phyloP scores from a whole-genome alignment of 2,888 invertebrate species.

The Acleris emargana region DNA sequence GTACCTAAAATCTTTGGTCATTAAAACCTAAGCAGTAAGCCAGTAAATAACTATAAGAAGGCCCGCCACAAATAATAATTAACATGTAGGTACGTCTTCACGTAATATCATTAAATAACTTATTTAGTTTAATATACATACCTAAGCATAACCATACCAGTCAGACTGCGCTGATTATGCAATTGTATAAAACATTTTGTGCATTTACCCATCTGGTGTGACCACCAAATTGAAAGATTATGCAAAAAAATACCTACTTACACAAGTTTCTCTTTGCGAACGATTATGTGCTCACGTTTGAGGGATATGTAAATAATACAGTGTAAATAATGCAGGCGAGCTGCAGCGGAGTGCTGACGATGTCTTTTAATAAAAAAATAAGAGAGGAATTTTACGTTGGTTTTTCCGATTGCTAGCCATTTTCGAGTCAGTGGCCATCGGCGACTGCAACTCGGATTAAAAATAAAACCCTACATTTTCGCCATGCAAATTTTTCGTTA shows the following conservation, averaged over 20 bases:
- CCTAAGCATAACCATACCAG: not conserved
- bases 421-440: not conserved
- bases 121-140: slow-evolving; percentile 12
- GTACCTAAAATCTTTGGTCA: too few species aligned
- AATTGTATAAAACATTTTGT: slow-evolving; percentile 41
- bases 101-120: slow-evolving; percentile 4
- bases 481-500: not conserved
- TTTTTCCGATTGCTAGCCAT: not conserved
- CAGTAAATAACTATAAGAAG: too few species aligned
- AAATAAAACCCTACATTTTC: slow-evolving; percentile 1
- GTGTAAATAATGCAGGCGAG: too few species aligned
- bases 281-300: slow-evolving; percentile 17
- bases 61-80: too few species aligned
- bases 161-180: slow-evolving; percentile 37
- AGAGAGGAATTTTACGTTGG: too few species aligned
- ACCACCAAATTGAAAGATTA: slow-evolving; percentile 55
- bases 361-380: too few species aligned
- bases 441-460: not conserved
- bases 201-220: slow-evolving; percentile 48
- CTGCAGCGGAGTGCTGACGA: too few species aligned
- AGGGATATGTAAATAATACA: slow-evolving; percentile 44
- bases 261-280: slow-evolving; percentile 46
- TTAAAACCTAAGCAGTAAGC: too few species aligned
- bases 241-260: slow-evolving; percentile 49
- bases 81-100: not conserved